Evolutionary conservation across 1,140 invertebrate genomes (phyloP).

Genomic region (Drosophila asahinai): DNA sequence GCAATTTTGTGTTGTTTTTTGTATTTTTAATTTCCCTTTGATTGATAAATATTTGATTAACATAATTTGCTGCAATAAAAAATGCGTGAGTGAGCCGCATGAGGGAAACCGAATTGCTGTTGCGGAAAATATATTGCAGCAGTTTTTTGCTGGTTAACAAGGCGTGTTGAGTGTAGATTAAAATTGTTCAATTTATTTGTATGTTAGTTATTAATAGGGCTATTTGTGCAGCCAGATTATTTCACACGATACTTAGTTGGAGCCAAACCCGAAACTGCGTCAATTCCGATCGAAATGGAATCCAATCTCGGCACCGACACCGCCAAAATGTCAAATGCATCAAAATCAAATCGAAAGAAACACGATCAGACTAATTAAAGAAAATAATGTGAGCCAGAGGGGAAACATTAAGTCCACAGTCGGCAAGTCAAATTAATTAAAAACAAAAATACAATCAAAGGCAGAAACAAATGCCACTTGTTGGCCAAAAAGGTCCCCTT

Average conservation of each 20-base stretch:
- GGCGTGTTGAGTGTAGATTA: constrained; percentile 3
- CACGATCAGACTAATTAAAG: constrained; percentile 63
- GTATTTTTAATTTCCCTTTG: constrained; percentile 9
- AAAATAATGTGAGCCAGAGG: constrained; percentile 36
- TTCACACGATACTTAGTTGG: constrained; percentile 18
- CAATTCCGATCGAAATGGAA: constrained; percentile 26
- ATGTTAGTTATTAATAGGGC: constrained; percentile 11
- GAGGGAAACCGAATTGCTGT: neutral
- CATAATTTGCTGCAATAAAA: constrained; percentile 48
- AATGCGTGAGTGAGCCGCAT: constrained; percentile 1
- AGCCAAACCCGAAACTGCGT: constrained; percentile 33
- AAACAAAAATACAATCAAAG: constrained; percentile 57
- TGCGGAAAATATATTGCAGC: constrained; percentile 8
- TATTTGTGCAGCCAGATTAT: constrained; percentile 20
- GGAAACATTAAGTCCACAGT: constrained; percentile 18
- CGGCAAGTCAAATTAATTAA: constrained; percentile 65
- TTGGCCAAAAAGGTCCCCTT: constrained; percentile 45
- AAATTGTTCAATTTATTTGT: constrained; percentile 1
- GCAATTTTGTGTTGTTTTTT: constrained; percentile 3
- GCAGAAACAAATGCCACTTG: constrained; percentile 66
- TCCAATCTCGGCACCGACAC: constrained; percentile 20
- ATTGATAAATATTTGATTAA: constrained; percentile 71
- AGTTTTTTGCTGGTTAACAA: constrained; percentile 6
- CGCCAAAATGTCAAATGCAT: constrained; percentile 71
- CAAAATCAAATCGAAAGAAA: constrained; percentile 48